Percentiles rank a stretch among this genome's conserved stretches.
These are phyloP conservation scores for Isotomurus palustris DNA, from an alignment of 2,888 invertebrate species.

Conservation along the genomic window DNA sequence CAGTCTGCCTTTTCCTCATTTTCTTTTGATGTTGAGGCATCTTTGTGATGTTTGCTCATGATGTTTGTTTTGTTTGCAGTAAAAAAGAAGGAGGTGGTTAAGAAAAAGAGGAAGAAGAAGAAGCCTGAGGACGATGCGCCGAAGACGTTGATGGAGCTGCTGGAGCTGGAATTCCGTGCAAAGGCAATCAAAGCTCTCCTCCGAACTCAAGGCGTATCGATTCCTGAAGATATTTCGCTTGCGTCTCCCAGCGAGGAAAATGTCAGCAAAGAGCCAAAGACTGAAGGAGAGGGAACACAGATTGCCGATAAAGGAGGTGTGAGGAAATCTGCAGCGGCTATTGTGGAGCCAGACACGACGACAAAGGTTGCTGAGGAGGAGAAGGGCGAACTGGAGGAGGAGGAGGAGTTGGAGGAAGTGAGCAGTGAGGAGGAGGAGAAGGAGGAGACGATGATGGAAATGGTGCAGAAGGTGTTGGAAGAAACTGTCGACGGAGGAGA, in stretches of 20 bases:
- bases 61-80: constrained; percentile 8
- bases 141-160: constrained; percentile 50
- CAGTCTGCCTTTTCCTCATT: too few relatives aligned
- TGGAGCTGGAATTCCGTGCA: constrained; percentile 54
- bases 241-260: background rate
- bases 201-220: constrained; percentile 47
- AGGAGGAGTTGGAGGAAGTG: background rate
- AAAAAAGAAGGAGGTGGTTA: constrained; percentile 17
- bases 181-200: constrained; percentile 53
- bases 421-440: background rate
- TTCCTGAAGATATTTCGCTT: background rate
- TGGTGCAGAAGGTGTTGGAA: background rate
- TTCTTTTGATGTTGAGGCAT: background rate
- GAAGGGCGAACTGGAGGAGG: background rate
- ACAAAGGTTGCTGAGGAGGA: background rate
- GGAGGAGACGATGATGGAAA: background rate
- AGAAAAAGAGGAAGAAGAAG: constrained; percentile 22
- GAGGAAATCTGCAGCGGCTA: background rate
- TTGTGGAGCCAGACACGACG: background rate
- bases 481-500: background rate
- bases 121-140: constrained; percentile 9
- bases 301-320: background rate
- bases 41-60: background rate
- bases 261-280: background rate
- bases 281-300: background rate